These are phyloP conservation scores for Platyrinchus mystaceus DNA, from an alignment of 2,797 vertebrate species.

Conservation along the genomic window DNA sequence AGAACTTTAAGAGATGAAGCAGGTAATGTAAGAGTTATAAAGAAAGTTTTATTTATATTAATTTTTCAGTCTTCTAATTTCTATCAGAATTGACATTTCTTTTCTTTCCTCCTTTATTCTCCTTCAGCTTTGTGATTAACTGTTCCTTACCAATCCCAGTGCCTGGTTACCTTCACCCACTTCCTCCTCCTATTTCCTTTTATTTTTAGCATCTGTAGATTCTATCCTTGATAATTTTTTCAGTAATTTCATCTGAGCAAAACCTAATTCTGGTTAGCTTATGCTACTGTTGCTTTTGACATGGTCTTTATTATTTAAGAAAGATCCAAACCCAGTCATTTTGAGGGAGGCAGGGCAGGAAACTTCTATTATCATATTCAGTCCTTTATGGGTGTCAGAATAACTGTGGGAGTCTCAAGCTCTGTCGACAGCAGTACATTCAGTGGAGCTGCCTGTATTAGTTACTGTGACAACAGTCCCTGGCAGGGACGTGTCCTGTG, in stretches of 20 bases:
- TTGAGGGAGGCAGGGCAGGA: not conserved
- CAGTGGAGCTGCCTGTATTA: not conserved
- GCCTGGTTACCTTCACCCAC: not conserved
- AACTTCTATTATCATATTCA: not conserved
- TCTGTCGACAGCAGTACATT: not conserved
- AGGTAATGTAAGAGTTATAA: not conserved
- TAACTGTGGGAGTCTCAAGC: not conserved
- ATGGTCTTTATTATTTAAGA: not conserved
- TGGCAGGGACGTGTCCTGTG: not conserved
- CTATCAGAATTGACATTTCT: not conserved
- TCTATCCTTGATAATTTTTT: not conserved
- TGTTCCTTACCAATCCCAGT: not conserved
- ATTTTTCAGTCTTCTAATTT: not conserved
- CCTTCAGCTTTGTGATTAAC: conserved; percentile 10
- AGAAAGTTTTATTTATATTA: not conserved
- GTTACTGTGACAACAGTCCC: not conserved
- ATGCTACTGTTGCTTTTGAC: not conserved
- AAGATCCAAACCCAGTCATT: not conserved
- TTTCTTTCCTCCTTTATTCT: conserved; percentile 14
- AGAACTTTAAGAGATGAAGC: not conserved
- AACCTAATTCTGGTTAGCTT: not conserved
- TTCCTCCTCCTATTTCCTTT: not conserved
- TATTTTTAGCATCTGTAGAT: conserved; percentile 36
- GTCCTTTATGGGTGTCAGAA: not conserved
- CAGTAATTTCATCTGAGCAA: not conserved